A percentile compares a stretch with the other conserved stretches of the same genome.
Evolutionary conservation across 2,888 invertebrate species (phyloP).

Genomic region (Caenorhabditis sp.): DNA sequence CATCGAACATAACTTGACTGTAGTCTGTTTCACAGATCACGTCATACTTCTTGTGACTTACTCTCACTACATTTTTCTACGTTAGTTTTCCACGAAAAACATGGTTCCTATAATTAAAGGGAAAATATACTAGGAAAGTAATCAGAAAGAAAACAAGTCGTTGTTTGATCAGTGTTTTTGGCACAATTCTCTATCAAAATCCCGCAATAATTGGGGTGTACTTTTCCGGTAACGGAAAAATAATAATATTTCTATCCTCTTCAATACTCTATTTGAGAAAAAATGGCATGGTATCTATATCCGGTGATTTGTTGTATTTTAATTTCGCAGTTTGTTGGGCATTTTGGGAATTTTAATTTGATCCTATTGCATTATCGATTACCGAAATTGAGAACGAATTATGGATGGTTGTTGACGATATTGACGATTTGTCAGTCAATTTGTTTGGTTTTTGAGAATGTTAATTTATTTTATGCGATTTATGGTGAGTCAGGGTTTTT

Average conservation of each 20-base stretch:
- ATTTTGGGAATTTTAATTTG: constrained; percentile 7
- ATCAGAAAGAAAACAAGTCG: no score
- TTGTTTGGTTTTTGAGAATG: constrained; percentile 9
- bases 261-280: neutral
- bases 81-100: no score
- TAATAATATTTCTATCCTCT: neutral
- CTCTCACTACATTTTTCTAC: no score
- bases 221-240: no score
- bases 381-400: constrained; percentile 1
- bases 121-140: no score
- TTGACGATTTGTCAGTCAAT: constrained; percentile 5
- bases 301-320: neutral
- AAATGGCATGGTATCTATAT: neutral
- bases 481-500: neutral
- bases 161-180: no score
- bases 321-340: constrained; percentile 1
- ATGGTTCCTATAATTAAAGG: no score
- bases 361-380: neutral
- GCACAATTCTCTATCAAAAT: no score
- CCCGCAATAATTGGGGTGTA: no score
- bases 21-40: no score
- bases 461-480: constrained; percentile 6
- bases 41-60: no score
- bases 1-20: no score
- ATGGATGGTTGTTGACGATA: neutral